A percentile compares a stretch with the other conserved stretches of the same genome.
Evolutionary conservation across 2,888 invertebrate genomes (phyloP).

Genomic region (Platycheirus albimanus): DNA sequence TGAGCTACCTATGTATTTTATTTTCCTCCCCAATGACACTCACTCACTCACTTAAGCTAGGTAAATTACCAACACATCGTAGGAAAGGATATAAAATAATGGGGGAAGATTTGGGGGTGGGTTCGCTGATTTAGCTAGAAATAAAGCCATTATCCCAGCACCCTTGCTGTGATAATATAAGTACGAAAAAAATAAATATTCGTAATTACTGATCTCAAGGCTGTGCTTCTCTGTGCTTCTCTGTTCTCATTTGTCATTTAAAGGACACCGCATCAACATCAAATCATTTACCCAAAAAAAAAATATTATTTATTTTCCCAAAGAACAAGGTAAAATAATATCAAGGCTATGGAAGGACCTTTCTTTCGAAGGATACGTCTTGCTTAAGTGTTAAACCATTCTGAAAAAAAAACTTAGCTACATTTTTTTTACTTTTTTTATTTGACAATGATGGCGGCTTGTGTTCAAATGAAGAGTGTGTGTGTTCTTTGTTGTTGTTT

Average conservation of each 20-base stretch:
- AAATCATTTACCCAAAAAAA: not conserved
- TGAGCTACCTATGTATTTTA: constrained; percentile 29
- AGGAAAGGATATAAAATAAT: constrained; percentile 6
- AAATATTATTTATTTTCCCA: not conserved
- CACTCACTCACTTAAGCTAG: constrained; percentile 31
- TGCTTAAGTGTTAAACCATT: constrained; percentile 28
- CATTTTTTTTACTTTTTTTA: constrained; percentile 6
- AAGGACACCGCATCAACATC: constrained; percentile 29
- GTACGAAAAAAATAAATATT: constrained; percentile 28
- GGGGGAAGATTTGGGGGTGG: not conserved
- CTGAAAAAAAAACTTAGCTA: constrained; percentile 22
- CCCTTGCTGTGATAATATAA: constrained; percentile 9
- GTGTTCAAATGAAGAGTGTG: not conserved
- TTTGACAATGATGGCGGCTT: not conserved
- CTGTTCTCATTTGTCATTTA: constrained; percentile 49
- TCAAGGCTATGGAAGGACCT: constrained; percentile 36
- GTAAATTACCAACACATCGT: constrained; percentile 33
- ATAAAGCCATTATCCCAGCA: constrained; percentile 6
- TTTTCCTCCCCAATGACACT: constrained; percentile 10
- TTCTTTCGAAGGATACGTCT: constrained; percentile 7
- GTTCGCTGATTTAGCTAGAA: not conserved
- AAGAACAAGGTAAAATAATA: constrained; percentile 13
- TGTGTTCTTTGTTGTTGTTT: constrained; percentile 2
- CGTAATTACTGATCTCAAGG: constrained; percentile 48
- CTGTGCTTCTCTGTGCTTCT: no score